Evolutionary conservation across 1,140 invertebrate genomes (phyloP), one percentile per base, ranked within the genome.

Genomic region (Delia radicum): DNA sequence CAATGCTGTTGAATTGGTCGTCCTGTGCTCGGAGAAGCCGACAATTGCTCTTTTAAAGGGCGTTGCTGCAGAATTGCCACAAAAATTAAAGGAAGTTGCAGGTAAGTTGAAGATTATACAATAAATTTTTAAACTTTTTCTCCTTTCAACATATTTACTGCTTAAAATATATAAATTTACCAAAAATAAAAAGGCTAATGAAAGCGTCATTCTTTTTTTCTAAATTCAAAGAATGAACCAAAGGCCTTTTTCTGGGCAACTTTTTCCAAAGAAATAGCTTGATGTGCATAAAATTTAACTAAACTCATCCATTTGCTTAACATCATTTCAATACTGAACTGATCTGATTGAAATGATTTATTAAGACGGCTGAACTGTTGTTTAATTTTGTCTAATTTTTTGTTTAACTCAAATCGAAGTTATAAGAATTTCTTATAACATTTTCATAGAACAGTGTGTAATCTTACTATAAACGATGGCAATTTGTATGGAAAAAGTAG

Each of bases 11-110:
- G 92, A 96, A 79, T 89, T 99, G 72, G 97, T 99, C 7, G 95
- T 99, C 13, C 88, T 99, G 48, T 99, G 97, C 85, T 93, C 95
- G 37, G 95, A 98, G 85, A 97, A 96, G 84, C 98, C 98, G 33
- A 98, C 96, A 21, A 87, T 91, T 75, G 91, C 93, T 63, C 87
- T 99, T 69, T 88, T 99, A 73, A 92, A 95, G 83, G 91, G 94
- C 80, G 94, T 98, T 10, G 93, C 93, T 48, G 92, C 94, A 79
- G 91, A 94, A 80, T 87, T 99, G 75, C 95, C 96, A 4, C 89
- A 90, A 73, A 93, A 96, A 78, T 88, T 96, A 31, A 91, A 92
- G 80, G 89, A 90, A 82, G 88, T 90, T 75, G 80, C 85, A 78
- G 83, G 81, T 85, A 83, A 80, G 81, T 81, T 65, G 28, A 42